These are phyloP conservation scores for Pseudorhiza aurosa DNA, from an alignment of 30 jellyfish, hydroid and myxozoan genomes.

Conservation along the genomic window DNA sequence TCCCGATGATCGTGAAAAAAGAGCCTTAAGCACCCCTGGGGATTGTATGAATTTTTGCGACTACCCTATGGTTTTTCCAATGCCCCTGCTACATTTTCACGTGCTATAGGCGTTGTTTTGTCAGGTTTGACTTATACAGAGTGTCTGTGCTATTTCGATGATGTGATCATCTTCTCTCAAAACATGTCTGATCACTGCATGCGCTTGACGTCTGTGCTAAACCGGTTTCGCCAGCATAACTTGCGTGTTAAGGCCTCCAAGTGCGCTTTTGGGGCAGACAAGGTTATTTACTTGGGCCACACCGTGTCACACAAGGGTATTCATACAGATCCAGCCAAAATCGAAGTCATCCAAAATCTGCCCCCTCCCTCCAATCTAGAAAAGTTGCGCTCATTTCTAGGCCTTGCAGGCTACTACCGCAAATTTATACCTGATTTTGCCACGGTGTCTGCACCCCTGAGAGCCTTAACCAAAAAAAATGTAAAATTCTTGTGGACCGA, in stretches of 20 bases:
- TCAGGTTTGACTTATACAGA: constrained; percentile 1
- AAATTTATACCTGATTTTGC: constrained; percentile 45
- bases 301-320: constrained; percentile 27
- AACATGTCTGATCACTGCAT: not conserved
- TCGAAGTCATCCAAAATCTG: not conserved
- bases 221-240: constrained; percentile 1
- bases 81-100: constrained; percentile 44
- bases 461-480: constrained; percentile 26
- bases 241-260: constrained; percentile 36
- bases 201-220: constrained; percentile 5
- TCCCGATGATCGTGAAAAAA: constrained; percentile 14
- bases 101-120: constrained; percentile 16
- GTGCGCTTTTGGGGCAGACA: constrained; percentile 34
- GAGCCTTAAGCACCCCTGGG: constrained; percentile 13
- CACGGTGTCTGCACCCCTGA: constrained; percentile 37
- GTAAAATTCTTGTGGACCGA: too few relatives aligned
- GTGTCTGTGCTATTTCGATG: constrained; percentile 57
- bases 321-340: constrained; percentile 12
- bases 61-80: constrained; percentile 20
- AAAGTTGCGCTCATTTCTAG: constrained; percentile 20
- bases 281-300: constrained; percentile 45
- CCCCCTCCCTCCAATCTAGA: not conserved
- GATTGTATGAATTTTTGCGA: constrained; percentile 24
- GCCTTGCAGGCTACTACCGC: constrained; percentile 63
- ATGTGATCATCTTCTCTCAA: constrained; percentile 42